Conservation (phyloP, 2,797 vertebrate genomes). For the Falco biarmicus region DNA sequence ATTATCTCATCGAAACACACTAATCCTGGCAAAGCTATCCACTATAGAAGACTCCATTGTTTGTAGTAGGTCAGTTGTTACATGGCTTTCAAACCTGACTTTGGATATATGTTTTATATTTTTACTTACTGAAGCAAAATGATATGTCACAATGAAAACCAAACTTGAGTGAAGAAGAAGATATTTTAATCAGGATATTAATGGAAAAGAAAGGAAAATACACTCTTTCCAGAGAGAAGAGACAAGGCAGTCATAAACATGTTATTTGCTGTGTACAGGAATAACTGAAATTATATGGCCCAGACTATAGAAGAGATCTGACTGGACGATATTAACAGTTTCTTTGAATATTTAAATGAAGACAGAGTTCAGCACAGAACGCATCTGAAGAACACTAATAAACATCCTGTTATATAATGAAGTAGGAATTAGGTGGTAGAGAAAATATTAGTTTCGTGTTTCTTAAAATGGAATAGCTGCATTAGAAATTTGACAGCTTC, state of each 20-base stretch:
- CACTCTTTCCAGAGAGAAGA: background rate
- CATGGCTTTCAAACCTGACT: constrained; percentile 65
- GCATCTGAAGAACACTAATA: background rate
- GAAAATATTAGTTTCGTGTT: background rate
- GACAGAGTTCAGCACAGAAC: background rate
- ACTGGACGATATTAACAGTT: background rate
- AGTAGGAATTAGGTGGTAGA: background rate
- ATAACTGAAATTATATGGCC: background rate
- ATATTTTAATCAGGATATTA: constrained; percentile 57
- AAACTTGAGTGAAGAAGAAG: constrained; percentile 41
- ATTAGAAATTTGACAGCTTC: background rate
- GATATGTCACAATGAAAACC: constrained; percentile 65
- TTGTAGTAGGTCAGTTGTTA: constrained; percentile 71
- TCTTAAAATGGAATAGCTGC: background rate
- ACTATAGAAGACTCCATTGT: constrained; percentile 60
- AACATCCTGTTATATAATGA: background rate
- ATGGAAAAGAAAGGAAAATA: constrained; percentile 8
- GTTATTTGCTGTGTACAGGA: background rate
- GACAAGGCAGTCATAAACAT: background rate
- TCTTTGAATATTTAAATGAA: constrained; percentile 18
- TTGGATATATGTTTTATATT: constrained; percentile 62
- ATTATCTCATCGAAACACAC: constrained; percentile 68
- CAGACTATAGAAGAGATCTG: background rate
- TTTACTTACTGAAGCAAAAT: constrained; percentile 68
- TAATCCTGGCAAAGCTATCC: constrained; percentile 64